Conservation (phyloP, 2,797 vertebrate species). For the Enteromius paludinosus region DNA sequence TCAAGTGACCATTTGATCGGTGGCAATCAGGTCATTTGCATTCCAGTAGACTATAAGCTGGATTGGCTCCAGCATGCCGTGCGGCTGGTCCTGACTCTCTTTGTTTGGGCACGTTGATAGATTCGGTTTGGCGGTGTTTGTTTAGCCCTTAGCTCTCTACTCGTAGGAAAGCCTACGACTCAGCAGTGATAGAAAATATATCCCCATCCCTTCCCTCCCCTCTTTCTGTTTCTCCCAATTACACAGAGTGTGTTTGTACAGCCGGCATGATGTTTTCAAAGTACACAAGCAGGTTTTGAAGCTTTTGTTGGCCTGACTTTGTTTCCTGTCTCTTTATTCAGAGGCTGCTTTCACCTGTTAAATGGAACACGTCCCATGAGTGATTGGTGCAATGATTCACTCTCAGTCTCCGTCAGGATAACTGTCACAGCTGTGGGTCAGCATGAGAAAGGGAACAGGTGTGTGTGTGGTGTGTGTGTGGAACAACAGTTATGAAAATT, state of each 20-base stretch:
- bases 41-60: conserved; percentile 40
- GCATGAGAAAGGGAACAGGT: conserved; percentile 12
- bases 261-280: conserved; percentile 64
- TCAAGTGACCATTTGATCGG: not conserved
- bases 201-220: conserved; percentile 47
- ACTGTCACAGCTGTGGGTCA: conserved; percentile 37
- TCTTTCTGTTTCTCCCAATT: conserved; percentile 67
- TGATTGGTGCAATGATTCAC: conserved; percentile 39
- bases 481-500: conserved; percentile 24
- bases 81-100: conserved; percentile 19
- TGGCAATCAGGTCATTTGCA: conserved; percentile 20
- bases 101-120: conserved; percentile 45
- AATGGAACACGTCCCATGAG: conserved; percentile 45
- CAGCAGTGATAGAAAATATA: conserved; percentile 76
- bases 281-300: conserved; percentile 61
- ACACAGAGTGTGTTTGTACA: conserved; percentile 78
- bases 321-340: conserved; percentile 56
- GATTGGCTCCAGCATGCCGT: not conserved
- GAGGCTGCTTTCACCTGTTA: conserved; percentile 58
- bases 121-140: conserved; percentile 59
- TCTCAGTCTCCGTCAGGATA: conserved; percentile 14
- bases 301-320: conserved; percentile 53
- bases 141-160: conserved; percentile 58
- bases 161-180: conserved; percentile 61
- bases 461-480: conserved; percentile 3